A percentile compares a stretch with the other conserved stretches of the same genome.
phyloP scores from a whole-genome alignment of 37 sponge, comb jelly and placozoan genomes.

The Aplysina aerophoba region DNA sequence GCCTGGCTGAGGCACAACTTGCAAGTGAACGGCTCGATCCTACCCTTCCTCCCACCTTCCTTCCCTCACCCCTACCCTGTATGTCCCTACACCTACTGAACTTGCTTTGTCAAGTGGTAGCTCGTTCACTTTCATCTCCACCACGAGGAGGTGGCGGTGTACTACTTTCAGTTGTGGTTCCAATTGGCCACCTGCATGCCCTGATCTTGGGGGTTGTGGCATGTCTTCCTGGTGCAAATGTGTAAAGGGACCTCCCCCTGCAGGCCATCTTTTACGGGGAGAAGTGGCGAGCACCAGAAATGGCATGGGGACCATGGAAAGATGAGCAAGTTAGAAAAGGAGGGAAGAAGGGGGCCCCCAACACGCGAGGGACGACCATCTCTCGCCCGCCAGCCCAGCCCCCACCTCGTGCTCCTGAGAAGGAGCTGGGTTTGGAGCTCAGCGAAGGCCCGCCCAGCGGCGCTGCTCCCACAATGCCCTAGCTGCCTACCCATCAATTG shows the following conservation, averaged over 20 bases:
- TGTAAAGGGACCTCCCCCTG: neutral
- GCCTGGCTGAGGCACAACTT: too few relatives aligned
- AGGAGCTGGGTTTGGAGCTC: neutral
- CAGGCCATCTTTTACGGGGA: slow-evolving; percentile 79
- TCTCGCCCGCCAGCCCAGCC: slow-evolving; percentile 59
- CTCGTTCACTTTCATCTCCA: too few relatives aligned
- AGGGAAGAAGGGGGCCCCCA: neutral
- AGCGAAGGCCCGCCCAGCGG: neutral
- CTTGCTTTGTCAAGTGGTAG: too few relatives aligned
- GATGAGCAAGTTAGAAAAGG: neutral
- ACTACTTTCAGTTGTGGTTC: neutral
- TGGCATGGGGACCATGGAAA: slow-evolving; percentile 80
- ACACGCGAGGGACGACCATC: slow-evolving; percentile 35
- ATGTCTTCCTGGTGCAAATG: neutral
- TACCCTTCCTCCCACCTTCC: too few relatives aligned
- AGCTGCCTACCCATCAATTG: neutral
- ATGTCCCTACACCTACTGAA: too few relatives aligned
- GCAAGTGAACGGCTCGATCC: too few relatives aligned
- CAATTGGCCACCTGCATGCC: too few relatives aligned
- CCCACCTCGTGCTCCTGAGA: slow-evolving; percentile 72
- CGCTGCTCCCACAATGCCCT: neutral
- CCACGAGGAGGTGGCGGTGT: too few relatives aligned
- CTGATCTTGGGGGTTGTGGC: too few relatives aligned
- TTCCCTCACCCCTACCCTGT: too few relatives aligned
- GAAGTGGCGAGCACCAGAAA: slow-evolving; percentile 66